Evolutionary conservation across 2,113 vertebrate species (phyloP).

Genomic region (Synodontis membranacea): DNA sequence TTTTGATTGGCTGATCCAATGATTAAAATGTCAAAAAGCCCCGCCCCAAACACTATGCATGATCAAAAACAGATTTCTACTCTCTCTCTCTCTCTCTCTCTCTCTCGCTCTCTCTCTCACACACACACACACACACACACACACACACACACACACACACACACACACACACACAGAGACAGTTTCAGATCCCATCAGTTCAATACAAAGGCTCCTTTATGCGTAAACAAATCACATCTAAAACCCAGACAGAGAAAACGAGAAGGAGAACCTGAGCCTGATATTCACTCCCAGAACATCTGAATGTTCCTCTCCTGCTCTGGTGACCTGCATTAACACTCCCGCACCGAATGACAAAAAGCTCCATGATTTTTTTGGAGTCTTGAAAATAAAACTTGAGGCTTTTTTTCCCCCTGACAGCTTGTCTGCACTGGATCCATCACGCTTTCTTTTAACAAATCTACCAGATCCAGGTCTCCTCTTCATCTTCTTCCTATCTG

Average conservation of each 20-base stretch:
- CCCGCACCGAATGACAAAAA: background rate
- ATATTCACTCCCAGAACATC: background rate
- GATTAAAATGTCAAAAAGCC: background rate
- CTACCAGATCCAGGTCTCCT: too few relatives aligned
- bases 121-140: too few relatives aligned
- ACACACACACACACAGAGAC: background rate
- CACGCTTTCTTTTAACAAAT: too few relatives aligned
- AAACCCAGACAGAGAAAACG: background rate
- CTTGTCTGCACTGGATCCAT: too few relatives aligned
- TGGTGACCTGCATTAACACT: background rate
- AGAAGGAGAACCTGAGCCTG: background rate
- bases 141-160: background rate
- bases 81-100: too few relatives aligned
- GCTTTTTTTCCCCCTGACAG: too few relatives aligned
- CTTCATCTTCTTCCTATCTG: too few relatives aligned
- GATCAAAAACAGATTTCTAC: background rate
- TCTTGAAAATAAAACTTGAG: too few relatives aligned
- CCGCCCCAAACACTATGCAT: background rate
- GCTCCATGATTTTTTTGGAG: too few relatives aligned
- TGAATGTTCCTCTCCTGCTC: background rate
- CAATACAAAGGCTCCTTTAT: background rate
- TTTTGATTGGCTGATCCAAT: background rate
- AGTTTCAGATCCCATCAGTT: background rate
- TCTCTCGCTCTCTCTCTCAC: too few relatives aligned
- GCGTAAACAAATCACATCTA: background rate